phyloP scores from a whole-genome alignment of 2,113 vertebrate species.

The Oreochromis spilurus region DNA sequence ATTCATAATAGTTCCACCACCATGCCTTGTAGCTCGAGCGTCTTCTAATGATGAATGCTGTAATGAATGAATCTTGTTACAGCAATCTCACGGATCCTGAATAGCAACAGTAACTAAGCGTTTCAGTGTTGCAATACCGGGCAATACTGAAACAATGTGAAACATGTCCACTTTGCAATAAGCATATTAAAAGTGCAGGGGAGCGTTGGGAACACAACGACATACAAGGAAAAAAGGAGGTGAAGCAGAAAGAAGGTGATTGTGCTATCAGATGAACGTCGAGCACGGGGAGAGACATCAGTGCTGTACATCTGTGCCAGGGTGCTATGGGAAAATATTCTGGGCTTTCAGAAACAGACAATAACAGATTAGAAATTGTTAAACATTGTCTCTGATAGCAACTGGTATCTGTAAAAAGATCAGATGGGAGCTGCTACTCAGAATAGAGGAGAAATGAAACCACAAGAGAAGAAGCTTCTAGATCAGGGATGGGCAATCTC shows the following conservation, averaged over 20 bases:
- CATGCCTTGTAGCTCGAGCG: background rate
- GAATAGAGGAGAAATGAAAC: constrained; percentile 42
- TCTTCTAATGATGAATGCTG: background rate
- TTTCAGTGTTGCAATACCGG: background rate
- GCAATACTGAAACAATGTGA: background rate
- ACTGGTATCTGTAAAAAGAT: constrained; percentile 51
- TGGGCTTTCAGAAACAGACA: constrained; percentile 58
- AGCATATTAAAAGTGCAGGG: constrained; percentile 4
- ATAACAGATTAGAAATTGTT: constrained; percentile 65
- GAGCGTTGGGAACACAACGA: constrained; percentile 7
- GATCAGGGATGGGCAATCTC: background rate
- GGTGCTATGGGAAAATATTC: constrained; percentile 72
- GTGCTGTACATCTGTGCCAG: constrained; percentile 48
- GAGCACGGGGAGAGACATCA: constrained; percentile 57
- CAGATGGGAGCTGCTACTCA: constrained; percentile 37
- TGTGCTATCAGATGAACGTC: constrained; percentile 42
- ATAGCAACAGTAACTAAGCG: background rate
- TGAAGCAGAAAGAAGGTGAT: constrained; percentile 25
- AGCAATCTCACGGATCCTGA: background rate
- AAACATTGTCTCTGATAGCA: constrained; percentile 62
- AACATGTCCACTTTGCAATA: constrained; percentile 42
- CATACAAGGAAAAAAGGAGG: constrained; percentile 4
- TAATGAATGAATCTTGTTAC: background rate
- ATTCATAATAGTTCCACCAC: background rate
- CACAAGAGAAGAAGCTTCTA: background rate